Evolutionary conservation across 2,888 invertebrate species (phyloP), one percentile per base, ranked within the genome.

Genomic region (Drosophila anomalata): DNA sequence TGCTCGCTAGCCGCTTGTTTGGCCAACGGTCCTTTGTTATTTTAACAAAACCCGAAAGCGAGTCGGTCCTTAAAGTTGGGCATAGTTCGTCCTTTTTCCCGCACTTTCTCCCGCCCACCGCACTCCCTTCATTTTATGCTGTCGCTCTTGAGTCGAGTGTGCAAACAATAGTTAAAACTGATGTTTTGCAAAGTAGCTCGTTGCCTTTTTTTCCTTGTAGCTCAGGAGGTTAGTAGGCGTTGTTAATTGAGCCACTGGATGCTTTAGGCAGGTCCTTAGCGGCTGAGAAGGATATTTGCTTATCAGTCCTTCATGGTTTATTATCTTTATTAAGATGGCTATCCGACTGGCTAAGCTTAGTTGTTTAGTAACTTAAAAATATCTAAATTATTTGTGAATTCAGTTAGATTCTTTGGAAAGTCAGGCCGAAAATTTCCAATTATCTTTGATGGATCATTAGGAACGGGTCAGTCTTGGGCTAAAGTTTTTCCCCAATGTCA

Each of bases 81-180:
- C 74, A 75, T 73, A 60, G 60, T 74, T 74, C 59, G 69, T 65
- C 41, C 47, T 8, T 57, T 61, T 71, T 36, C 3, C 33, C 47
- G 20, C 42, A 39, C 39, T 48, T n/a, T 14, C 12, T 14, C 41
- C 42, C 58, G 39, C 29, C 6, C n/a, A 0, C 22, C 17, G 5
- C 20, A 1, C 6, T 4, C 26, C 24, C 22, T 11, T 24, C 8
- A 26, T 17, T 33, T 14, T 39, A 9, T 56, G 44, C 46, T 24
- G 22, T 42, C 33, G 36, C 63, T 44, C 67, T 50, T 24, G 66
- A 62, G 71, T 65, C 52, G 75, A 77, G 80, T 87, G 85, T 75
- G 85, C 81, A 86, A 88, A 86, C 85, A 88, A 85, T 82, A 88
- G 85, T 87, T 85, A 82, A 86, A 86, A 88, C 89, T 86, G 87